Evolutionary conservation across 2,113 vertebrate species (phyloP), one percentile per base, ranked within the genome.

Genomic region (Cynocephalus volans): DNA sequence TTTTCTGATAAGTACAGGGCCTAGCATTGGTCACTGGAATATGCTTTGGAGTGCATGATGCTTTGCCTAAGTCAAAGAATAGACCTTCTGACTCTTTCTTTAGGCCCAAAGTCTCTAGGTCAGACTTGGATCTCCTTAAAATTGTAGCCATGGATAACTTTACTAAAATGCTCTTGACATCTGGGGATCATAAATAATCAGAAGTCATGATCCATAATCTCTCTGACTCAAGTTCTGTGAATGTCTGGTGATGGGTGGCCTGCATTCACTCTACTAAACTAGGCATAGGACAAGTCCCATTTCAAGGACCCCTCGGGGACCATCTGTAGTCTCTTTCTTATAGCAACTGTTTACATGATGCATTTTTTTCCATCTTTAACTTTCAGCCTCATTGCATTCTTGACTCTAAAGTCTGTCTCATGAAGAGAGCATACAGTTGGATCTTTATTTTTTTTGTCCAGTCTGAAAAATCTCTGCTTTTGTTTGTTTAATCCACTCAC

Each of bases 91-190:
- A 81, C 41, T 76, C 28, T 72, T 65, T 73, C 88, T 65, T 88
- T 91, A 86, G 54, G 80, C 41, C 18, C 7, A 36, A 96, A 23
- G 23, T 75, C 28, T 97, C 31, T 31, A 69, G n/a, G 50, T 83
- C 76, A 95, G 62, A 88, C 12, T 77, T 67, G 48, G 14, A 72
- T 84, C 19, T 94, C 67, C 64, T 81, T 92, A 81, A 90, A 96
- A 93, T 0, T 92, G 13, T 48, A 90, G 81, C 28, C 28, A 76
- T n/a, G 21, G 36, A 88, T 85, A 54, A 84, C 50, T 80, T 85
- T 33, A 65, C n/a, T 82, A 13, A 95, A 93, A 62, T n/a, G 19
- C 5, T 97, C 31, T 58, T 52, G 17, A 67, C 65, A 94, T 23
- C 33, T 52, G 31, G 21, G 54, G 48, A 72, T 95, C n/a, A 76